Conservation (phyloP, 2,797 vertebrate species). For the Picus viridis region DNA sequence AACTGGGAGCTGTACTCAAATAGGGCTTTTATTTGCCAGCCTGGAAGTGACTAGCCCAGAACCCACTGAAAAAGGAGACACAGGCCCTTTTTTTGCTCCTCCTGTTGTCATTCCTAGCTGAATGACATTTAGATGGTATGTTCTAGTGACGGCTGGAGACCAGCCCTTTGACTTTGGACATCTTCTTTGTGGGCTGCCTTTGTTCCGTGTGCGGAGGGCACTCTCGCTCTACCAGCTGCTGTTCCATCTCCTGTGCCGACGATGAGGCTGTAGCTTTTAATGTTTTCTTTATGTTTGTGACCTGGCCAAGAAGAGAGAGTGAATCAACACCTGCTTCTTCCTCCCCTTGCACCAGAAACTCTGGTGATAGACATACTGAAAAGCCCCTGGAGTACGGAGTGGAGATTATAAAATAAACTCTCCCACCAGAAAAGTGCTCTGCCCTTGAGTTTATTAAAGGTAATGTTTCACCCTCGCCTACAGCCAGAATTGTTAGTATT, state of each 20-base stretch:
- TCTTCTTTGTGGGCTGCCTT: conserved; percentile 82
- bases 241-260: conserved; percentile 84
- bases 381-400: not conserved
- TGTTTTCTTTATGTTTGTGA: conserved; percentile 85
- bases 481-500: not conserved
- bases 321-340: conserved; percentile 36
- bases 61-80: conserved; percentile 73
- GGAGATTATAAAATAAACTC: not conserved
- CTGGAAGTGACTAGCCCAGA: conserved; percentile 68
- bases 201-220: conserved; percentile 81
- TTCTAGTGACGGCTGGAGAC: conserved; percentile 86
- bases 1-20: conserved; percentile 56
- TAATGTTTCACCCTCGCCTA: not conserved
- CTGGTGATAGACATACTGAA: not conserved
- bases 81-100: conserved; percentile 50
- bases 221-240: conserved; percentile 81
- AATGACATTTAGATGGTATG: conserved; percentile 62
- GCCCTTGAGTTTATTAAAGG: not conserved
- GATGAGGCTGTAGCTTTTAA: conserved; percentile 80
- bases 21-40: conserved; percentile 37
- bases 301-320: conserved; percentile 76
- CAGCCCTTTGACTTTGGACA: conserved; percentile 88
- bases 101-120: conserved; percentile 66
- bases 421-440: not conserved
- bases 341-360: not conserved